Evolutionary conservation across 2,113 vertebrate species (phyloP).

Genomic region (Egretta garzetta): DNA sequence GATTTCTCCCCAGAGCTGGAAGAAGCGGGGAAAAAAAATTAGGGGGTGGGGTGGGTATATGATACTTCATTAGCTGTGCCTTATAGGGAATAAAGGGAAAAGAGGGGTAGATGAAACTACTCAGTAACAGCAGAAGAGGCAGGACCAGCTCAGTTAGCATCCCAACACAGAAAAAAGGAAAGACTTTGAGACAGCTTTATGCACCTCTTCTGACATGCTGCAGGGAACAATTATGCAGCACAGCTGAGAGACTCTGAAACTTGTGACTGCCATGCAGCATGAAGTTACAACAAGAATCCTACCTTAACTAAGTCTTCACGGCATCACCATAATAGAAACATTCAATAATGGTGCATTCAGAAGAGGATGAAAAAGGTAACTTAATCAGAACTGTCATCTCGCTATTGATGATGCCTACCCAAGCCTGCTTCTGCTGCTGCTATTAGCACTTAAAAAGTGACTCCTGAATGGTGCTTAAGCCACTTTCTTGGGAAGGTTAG

Average conservation of each 20-base stretch:
- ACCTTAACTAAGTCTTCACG: not conserved
- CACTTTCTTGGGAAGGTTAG: not conserved
- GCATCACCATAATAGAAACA: not conserved
- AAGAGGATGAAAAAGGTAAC: not conserved
- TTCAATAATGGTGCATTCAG: not conserved
- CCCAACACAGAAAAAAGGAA: not conserved
- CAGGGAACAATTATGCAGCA: not conserved
- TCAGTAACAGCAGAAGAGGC: not conserved
- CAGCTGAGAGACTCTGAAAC: not conserved
- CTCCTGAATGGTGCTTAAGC: not conserved
- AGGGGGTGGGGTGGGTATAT: accelerated
- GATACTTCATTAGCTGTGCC: not conserved
- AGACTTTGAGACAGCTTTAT: not conserved
- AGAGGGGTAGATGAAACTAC: not conserved
- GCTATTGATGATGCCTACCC: not conserved
- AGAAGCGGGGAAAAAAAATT: accelerated
- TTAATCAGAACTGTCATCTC: not conserved
- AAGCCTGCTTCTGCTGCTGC: not conserved
- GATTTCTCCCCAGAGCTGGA: not conserved
- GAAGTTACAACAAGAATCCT: not conserved
- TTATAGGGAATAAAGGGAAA: not conserved
- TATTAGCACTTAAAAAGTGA: not conserved
- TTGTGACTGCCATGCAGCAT: accelerated
- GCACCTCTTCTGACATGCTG: not conserved
- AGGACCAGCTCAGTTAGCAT: not conserved